Conservation (phyloP, 2,113 vertebrate genomes). For the Cavia aperea region DNA sequence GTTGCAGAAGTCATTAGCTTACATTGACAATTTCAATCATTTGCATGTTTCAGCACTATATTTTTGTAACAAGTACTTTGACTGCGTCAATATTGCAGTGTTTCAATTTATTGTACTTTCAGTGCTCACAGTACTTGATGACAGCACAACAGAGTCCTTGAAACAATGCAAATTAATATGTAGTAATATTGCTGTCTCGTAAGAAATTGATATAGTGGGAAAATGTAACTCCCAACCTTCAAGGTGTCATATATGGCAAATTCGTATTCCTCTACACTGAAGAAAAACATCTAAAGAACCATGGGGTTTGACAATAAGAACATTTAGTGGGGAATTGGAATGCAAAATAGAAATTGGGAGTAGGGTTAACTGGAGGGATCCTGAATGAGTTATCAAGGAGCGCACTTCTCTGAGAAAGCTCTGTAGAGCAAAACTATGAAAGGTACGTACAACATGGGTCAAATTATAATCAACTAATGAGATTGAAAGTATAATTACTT, state of each 20-base stretch:
- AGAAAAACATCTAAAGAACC: not conserved
- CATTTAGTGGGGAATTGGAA: not conserved
- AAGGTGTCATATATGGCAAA: not conserved
- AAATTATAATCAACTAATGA: not conserved
- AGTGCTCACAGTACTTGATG: not conserved
- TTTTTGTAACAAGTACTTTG: not conserved
- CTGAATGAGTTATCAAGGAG: not conserved
- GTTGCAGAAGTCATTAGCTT: not conserved
- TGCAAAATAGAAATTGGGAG: not conserved
- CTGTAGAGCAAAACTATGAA: not conserved
- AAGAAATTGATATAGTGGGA: not conserved
- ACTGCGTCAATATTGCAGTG: not conserved
- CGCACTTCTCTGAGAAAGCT: not conserved
- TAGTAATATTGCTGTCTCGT: not conserved
- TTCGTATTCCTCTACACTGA: not conserved
- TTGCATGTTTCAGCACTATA: slow-evolving; percentile 6
- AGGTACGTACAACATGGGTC: not conserved
- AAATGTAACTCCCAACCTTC: not conserved
- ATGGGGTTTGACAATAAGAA: not conserved
- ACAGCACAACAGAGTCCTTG: not conserved
- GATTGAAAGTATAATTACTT: not conserved
- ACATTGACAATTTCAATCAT: not conserved
- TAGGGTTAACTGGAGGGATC: not conserved
- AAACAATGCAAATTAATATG: not conserved
- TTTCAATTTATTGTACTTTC: not conserved